Conservation (phyloP, 2,113 vertebrate genomes). For the Aptenodytes patagonicus region DNA sequence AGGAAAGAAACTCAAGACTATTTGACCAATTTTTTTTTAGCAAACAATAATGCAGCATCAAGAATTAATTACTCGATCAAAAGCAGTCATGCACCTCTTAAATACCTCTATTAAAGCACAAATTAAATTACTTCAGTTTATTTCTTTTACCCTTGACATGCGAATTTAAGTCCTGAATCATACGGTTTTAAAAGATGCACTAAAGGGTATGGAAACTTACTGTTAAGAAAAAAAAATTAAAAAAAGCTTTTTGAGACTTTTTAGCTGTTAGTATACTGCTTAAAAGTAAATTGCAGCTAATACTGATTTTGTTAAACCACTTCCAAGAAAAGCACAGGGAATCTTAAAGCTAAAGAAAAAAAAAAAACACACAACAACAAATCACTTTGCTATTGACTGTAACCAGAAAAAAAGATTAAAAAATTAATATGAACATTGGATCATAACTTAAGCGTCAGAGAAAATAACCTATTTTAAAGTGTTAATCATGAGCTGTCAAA, state of each 20-base stretch:
- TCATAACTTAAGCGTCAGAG: neutral
- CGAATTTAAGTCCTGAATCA: neutral
- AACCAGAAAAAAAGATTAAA: neutral
- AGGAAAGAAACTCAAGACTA: neutral
- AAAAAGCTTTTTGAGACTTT: neutral
- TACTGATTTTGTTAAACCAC: neutral
- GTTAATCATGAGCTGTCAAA: neutral
- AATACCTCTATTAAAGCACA: neutral
- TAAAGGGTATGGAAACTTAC: neutral
- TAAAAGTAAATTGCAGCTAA: neutral
- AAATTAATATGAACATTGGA: neutral
- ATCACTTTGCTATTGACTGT: neutral
- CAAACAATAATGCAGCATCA: neutral
- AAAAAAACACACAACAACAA: neutral
- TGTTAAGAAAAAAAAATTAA: neutral
- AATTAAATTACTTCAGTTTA: neutral
- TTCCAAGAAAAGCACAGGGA: neutral
- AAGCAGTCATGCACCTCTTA: neutral
- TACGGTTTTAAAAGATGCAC: neutral
- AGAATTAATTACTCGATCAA: neutral
- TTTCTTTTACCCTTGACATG: neutral
- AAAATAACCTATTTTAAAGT: neutral
- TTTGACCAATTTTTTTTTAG: neutral
- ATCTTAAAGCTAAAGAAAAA: neutral
- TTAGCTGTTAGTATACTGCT: neutral